Evolutionary conservation across 30 jellyfish, hydroid and myxozoan species (phyloP), one percentile per base, ranked within the genome.

Genomic region (Aurelia sp.): DNA sequence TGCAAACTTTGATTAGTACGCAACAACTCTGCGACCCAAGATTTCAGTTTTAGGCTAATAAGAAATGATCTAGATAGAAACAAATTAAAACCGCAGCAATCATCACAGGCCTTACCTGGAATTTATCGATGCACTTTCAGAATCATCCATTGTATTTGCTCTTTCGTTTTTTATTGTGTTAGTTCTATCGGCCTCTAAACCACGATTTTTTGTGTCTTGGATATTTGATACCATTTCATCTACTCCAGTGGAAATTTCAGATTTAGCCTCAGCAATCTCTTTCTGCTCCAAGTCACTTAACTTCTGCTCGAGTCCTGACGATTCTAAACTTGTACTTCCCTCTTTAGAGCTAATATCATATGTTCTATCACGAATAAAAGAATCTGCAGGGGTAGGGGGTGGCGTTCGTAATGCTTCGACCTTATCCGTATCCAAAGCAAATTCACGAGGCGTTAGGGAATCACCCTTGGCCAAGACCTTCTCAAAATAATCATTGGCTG

Each of bases 331-430:
- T 44, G 55, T 9, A 44, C 3, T 44, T 0, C 3, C 15, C 10
- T 44, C 15, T 44, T 5, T 44, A 9, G 52, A 64, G 51, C 16
- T 20, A 21, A 12, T 11, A 64, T 21, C 41, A 18, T 8, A 13
- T 64, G 15, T 4, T 18, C 33, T 64, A 21, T 64, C 52, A 15
- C 35, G 27, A 13, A 77, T 30, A 33, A 40, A 20, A 21, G 83
- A 12, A 33, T 30, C 82, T 35, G 85, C 74, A 16, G 89, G 88
- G 17, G 89, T 74, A 21, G 88, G 87, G 4, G 86, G 88, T 11
- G 95, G 95, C 2, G 95, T 76, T 18, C 59, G 68, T 60, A 84
- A 37, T 27, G 55, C 57, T 19, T 64, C 51, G 4, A 40, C 79
- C 15, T 30, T 37, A 6, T 65, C 72, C 78, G 20, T 47, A 16